Conservation (phyloP, 2,797 vertebrate species). For the Diceros bicornis region DNA sequence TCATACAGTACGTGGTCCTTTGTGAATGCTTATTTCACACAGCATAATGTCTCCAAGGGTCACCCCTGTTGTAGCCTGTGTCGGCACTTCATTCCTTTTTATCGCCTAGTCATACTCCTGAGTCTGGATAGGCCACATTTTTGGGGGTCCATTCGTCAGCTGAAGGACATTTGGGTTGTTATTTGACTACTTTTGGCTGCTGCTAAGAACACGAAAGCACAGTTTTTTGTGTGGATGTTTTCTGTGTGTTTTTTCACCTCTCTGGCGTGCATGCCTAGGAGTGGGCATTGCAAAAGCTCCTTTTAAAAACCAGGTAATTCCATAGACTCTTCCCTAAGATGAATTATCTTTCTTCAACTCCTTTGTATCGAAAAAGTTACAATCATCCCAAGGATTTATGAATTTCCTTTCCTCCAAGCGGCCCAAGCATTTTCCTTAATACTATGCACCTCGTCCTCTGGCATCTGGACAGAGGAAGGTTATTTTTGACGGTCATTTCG, state of each 20-base stretch:
- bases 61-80: accelerated
- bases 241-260: neutral
- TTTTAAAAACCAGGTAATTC: neutral
- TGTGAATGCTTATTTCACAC: neutral
- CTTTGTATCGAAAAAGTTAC: no score
- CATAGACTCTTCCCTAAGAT: neutral
- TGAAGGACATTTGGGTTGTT: accelerated
- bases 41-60: accelerated
- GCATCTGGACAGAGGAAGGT: neutral
- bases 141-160: accelerated
- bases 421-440: no score
- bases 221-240: neutral
- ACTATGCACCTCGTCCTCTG: accelerated
- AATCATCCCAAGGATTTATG: neutral
- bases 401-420: no score
- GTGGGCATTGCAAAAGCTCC: neutral
- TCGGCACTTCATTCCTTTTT: accelerated
- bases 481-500: no score
- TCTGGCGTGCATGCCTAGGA: neutral
- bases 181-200: neutral
- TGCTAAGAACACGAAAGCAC: accelerated
- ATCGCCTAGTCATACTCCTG: accelerated
- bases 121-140: accelerated
- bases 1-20: accelerated
- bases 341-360: neutral